Evolutionary conservation across 2,797 vertebrate genomes (phyloP).

Genomic region (Octomys mimax): DNA sequence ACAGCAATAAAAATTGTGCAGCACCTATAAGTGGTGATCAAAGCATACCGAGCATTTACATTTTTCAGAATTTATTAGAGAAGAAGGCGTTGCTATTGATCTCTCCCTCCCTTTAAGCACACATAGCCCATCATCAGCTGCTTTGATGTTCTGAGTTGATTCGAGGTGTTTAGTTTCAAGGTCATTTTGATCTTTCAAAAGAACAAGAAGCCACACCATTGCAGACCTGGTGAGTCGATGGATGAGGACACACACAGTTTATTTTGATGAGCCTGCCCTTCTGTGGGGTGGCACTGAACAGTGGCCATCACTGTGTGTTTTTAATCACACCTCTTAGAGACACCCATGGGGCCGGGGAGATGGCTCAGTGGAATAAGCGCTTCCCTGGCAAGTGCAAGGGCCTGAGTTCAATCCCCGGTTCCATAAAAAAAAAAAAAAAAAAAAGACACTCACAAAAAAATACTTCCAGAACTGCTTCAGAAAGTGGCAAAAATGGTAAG

Average conservation of each 20-base stretch:
- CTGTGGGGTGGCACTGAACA: not conserved
- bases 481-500: not conserved
- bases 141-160: not conserved
- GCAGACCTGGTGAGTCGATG: not conserved
- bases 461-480: not conserved
- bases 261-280: not conserved
- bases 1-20: not conserved
- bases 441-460: too few species aligned
- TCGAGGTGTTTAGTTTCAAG: not conserved
- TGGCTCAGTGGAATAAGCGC: too few species aligned
- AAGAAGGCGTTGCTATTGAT: not conserved
- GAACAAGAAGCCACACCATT: not conserved
- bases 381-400: too few species aligned
- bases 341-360: not conserved
- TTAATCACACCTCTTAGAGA: not conserved
- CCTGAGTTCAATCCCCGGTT: too few species aligned
- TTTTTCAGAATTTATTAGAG: not conserved
- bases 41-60: not conserved
- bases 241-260: not conserved
- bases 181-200: not conserved
- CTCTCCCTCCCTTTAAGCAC: not conserved
- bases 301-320: not conserved
- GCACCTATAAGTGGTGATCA: not conserved
- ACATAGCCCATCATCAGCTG: not conserved
- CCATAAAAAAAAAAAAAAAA: too few species aligned